Base-by-base conservation (phyloP, 2,113 vertebrate genomes). In the Lipophrys pholis region DNA sequence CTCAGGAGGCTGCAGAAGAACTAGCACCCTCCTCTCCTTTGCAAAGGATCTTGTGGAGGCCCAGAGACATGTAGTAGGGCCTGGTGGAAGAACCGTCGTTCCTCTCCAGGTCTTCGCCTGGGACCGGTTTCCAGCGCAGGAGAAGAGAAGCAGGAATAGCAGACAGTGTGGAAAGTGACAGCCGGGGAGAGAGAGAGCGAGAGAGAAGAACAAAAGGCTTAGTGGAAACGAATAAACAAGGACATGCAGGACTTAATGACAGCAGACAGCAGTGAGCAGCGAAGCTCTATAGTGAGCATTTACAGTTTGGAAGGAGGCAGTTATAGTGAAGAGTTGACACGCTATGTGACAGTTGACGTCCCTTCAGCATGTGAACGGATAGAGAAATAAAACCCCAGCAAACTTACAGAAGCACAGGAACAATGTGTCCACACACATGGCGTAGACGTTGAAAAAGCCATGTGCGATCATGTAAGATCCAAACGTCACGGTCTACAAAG, bases 341-440 rank as follows among this genome's bases (percentile, higher is more conserved):
- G 42, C 36, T 62, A 16, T 5, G 2, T n/a, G 8, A 57, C 21
- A 30, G 21, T 14, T 36, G 39, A 7, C 60, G 6, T 69, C 14
- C 57, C 9, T 10, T 16, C 64, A 43, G 40, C 11, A 4, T 16
- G 15, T 36, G n/a, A 57, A 41, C 39, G 43, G 21, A 11, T 12
- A 85, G 53, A 42, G 11, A 52, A 30, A 30, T 30, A 30, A 30
- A 30, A 30, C 21, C 2, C 11, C 39, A 53, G 0, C 39, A 72
- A 95, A 98, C 97, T 98, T 91, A 99, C 97, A 99, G 89, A 99
- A 99, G 89, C 97, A 99, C 87, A 99, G 94, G 94, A 99, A 99
- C 80, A 98, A 91, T 0, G 97, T 99, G 86, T 99, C 97, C n/a
- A 99, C 95, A 83, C 97, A 99, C 94, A 97, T 97, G 91, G 96